phyloP scores from a whole-genome alignment of 2,113 vertebrate species.

The Scomber scombrus region DNA sequence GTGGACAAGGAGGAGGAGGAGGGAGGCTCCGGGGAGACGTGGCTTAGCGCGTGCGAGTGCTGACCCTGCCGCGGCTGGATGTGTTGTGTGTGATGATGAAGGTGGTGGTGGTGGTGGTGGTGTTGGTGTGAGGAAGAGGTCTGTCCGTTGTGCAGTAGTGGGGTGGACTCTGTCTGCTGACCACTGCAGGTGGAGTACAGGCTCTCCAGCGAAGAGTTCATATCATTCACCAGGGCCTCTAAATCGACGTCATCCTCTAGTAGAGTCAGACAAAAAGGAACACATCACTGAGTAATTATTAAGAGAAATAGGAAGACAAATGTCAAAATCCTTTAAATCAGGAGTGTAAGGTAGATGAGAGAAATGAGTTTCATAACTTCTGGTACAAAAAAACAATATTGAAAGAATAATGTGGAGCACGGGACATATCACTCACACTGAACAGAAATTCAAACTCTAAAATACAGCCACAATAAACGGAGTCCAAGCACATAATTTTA shows the following conservation, averaged over 20 bases:
- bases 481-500: too few relatives aligned
- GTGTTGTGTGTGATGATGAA: constrained; percentile 53
- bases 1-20: constrained; percentile 50
- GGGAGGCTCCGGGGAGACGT: constrained; percentile 63
- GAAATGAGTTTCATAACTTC: neutral
- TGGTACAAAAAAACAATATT: neutral
- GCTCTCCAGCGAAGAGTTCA: constrained; percentile 94
- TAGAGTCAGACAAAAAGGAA: constrained; percentile 30
- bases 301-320: neutral
- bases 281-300: neutral
- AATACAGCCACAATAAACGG: too few relatives aligned
- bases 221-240: constrained; percentile 94
- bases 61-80: constrained; percentile 55
- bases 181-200: constrained; percentile 87
- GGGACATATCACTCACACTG: neutral
- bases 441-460: constrained; percentile 8
- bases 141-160: constrained; percentile 92
- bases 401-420: neutral
- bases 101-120: constrained; percentile 50
- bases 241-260: constrained; percentile 95
- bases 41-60: constrained; percentile 48
- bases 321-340: neutral
- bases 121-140: constrained; percentile 65
- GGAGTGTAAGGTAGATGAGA: neutral
- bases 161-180: constrained; percentile 88